Conservation (phyloP, 2,797 vertebrate species). For the Pelochelys cantorii region DNA sequence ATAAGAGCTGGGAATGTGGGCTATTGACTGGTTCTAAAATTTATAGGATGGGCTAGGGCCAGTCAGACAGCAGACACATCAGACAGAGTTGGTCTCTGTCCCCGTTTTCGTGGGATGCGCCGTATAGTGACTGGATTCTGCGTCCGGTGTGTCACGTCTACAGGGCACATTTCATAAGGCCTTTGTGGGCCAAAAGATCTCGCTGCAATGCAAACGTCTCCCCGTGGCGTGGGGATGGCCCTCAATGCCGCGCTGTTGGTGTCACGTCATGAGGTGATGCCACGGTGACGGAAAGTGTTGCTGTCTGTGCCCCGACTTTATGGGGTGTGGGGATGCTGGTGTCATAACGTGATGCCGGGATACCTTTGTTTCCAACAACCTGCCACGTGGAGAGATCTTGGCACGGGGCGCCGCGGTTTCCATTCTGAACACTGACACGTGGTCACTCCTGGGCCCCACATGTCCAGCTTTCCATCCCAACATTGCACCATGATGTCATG, state of each 20-base stretch:
- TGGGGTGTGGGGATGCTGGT: not conserved
- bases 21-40: slow-evolving; percentile 12
- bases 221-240: fast-evolving
- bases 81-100: not conserved
- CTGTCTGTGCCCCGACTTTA: not conserved
- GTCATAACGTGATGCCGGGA: not conserved
- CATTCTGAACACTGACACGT: not conserved
- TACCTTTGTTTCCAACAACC: not conserved
- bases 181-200: not conserved
- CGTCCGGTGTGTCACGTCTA: not conserved
- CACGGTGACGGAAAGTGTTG: fast-evolving
- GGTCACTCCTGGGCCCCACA: fast-evolving
- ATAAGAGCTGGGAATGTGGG: slow-evolving; percentile 30
- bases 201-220: fast-evolving
- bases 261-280: not conserved
- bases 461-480: not conserved
- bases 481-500: not conserved
- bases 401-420: not conserved
- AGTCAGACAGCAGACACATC: not conserved
- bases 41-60: slow-evolving; percentile 1
- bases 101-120: not conserved
- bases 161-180: not conserved
- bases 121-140: not conserved
- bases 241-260: not conserved
- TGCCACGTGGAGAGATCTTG: fast-evolving